These are phyloP conservation scores for Daboia siamensis DNA, from an alignment of 2,113 vertebrate genomes.

Conservation along the genomic window DNA sequence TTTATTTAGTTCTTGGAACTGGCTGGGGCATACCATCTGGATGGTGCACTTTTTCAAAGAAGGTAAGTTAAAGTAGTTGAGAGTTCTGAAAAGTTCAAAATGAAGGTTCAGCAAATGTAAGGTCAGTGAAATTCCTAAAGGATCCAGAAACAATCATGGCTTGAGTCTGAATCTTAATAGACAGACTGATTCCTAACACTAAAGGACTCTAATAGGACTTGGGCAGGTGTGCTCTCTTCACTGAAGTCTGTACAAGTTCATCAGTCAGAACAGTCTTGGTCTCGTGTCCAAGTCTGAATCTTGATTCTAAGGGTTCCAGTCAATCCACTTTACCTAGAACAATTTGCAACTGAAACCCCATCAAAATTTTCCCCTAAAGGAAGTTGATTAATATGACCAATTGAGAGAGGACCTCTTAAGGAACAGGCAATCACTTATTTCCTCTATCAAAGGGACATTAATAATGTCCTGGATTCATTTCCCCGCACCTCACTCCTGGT, in stretches of 20 bases:
- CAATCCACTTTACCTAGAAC: not conserved
- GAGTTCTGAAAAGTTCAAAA: not conserved
- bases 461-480: not conserved
- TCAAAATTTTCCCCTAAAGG: not conserved
- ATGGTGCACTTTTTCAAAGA: not conserved
- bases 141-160: not conserved
- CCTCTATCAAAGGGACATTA: not conserved
- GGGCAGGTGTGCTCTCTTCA: not conserved
- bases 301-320: not conserved
- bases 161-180: not conserved
- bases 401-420: not conserved
- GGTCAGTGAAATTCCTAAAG: not conserved
- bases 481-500: not conserved
- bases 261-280: not conserved
- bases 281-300: not conserved
- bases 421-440: not conserved
- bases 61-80: not conserved
- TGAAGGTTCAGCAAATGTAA: not conserved
- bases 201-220: not conserved
- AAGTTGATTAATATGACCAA: not conserved
- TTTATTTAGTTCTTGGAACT: not conserved
- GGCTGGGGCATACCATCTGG: not conserved
- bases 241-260: not conserved
- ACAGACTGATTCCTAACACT: not conserved
- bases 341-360: not conserved